Evolutionary conservation across 2,888 invertebrate genomes (phyloP).

Genomic region (Lamellibrachia satsuma): DNA sequence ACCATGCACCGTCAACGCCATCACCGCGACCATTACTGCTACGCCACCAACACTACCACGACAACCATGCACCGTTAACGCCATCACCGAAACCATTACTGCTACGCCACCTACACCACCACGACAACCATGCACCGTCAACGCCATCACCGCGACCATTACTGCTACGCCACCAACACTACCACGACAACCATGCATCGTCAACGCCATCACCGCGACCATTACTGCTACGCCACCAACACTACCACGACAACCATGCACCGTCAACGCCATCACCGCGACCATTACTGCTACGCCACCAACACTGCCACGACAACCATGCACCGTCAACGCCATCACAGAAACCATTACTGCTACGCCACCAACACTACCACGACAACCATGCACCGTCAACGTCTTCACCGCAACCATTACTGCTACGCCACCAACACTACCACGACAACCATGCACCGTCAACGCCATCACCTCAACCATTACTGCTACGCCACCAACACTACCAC

Average conservation of each 20-base stretch:
- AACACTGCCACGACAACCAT: neutral
- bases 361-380: neutral
- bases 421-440: neutral
- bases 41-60: neutral
- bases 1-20: neutral
- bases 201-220: neutral
- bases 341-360: neutral
- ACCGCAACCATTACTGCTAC: neutral
- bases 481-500: neutral
- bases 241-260: neutral
- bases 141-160: neutral
- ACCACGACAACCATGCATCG: neutral
- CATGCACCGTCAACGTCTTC: neutral
- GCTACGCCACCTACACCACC: neutral
- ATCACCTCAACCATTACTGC: neutral
- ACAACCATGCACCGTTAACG: neutral
- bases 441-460: neutral
- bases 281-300: neutral
- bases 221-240: neutral
- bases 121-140: neutral
- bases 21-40: neutral
- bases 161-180: neutral
- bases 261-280: neutral
- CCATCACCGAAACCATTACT: neutral
- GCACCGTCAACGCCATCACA: neutral